Evolutionary conservation across 2,113 vertebrate species (phyloP).

Genomic region (Vanacampus margaritifer): DNA sequence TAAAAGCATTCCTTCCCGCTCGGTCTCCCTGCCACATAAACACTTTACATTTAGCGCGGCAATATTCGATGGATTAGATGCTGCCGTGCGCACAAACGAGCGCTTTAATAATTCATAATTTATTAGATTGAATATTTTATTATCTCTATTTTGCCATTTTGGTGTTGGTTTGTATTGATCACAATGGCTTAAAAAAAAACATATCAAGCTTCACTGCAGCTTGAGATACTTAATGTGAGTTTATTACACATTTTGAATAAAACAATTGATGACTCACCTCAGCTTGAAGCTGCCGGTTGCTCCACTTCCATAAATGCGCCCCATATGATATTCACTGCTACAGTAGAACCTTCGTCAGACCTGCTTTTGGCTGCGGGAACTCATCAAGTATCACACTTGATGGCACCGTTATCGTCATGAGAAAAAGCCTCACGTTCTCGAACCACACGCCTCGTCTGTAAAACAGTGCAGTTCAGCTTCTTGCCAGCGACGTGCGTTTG

Average conservation of each 20-base stretch:
- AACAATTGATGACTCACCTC: background rate
- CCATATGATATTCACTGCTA: background rate
- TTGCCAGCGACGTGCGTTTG: no score
- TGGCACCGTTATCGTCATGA: background rate
- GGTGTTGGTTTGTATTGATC: background rate
- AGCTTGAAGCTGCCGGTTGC: background rate
- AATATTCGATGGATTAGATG: background rate
- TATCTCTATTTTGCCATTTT: background rate
- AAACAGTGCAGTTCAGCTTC: no score
- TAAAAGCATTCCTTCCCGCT: constrained; percentile 22
- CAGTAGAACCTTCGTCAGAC: background rate
- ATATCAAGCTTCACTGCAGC: background rate
- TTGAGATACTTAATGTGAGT: background rate
- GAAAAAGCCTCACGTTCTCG: background rate
- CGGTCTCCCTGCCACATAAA: background rate
- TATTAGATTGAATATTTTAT: background rate
- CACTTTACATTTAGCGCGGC: background rate
- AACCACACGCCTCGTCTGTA: no score
- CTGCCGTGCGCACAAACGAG: background rate
- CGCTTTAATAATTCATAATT: background rate
- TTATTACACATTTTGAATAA: background rate
- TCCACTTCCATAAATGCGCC: background rate
- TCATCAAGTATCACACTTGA: background rate
- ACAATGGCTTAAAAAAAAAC: background rate
- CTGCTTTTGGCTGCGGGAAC: background rate